Percentiles rank a stretch among this genome's conserved stretches.
These are phyloP conservation scores for Typhlichthys eigenmanni DNA, from an alignment of 2,797 vertebrate species.

Conservation along the genomic window DNA sequence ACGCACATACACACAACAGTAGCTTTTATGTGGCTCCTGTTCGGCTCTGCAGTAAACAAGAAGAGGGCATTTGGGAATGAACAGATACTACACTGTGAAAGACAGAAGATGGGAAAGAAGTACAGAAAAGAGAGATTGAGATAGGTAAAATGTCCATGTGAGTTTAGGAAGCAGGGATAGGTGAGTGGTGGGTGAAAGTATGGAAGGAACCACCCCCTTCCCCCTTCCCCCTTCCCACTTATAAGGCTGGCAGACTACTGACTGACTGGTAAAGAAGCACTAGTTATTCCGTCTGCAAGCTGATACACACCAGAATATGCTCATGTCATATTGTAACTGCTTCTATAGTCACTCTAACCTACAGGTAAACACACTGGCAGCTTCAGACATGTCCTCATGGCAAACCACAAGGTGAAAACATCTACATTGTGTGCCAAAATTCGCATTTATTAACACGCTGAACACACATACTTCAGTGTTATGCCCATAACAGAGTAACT, in stretches of 20 bases:
- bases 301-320: conserved; percentile 15
- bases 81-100: not conserved
- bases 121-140: not conserved
- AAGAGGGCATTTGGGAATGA: conserved; percentile 7
- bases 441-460: not conserved
- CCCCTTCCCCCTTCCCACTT: not conserved
- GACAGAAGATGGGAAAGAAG: not conserved
- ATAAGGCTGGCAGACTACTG: conserved; percentile 2
- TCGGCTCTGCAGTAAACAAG: conserved; percentile 3
- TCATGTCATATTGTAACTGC: conserved; percentile 27
- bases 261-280: conserved; percentile 1
- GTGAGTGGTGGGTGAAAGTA: not conserved
- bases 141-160: not conserved
- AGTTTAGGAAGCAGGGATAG: not conserved
- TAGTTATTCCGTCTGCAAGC: conserved; percentile 6
- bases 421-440: conserved; percentile 6
- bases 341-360: conserved; percentile 32
- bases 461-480: not conserved
- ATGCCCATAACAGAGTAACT: too few species aligned
- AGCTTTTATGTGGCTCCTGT: conserved; percentile 18
- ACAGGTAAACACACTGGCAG: conserved; percentile 46
- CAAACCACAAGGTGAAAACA: conserved; percentile 39
- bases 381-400: conserved; percentile 50
- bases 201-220: not conserved
- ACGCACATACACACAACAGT: not conserved